phyloP scores from a whole-genome alignment of 2,113 vertebrate genomes.

The Tragelaphus imberbis region DNA sequence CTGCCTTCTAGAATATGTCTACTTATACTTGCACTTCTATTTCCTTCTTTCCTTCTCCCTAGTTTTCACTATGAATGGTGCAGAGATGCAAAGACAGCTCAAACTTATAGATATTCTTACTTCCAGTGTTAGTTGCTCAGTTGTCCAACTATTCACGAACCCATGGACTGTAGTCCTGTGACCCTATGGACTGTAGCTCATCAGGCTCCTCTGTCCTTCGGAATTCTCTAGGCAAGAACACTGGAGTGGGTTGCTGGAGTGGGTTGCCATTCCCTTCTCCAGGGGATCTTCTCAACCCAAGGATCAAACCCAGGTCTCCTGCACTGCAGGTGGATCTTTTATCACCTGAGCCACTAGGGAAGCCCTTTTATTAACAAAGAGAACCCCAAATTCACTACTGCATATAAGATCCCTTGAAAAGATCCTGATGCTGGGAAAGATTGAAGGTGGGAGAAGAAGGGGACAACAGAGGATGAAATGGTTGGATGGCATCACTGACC shows the following conservation, averaged over 20 bases:
- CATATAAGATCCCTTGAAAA: not conserved
- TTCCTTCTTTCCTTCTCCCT: not conserved
- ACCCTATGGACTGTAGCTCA: not conserved
- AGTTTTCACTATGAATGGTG: not conserved
- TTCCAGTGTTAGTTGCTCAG: not conserved
- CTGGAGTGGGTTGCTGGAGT: not conserved
- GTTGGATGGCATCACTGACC: not conserved
- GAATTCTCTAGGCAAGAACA: not conserved
- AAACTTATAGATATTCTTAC: not conserved
- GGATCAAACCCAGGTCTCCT: not conserved
- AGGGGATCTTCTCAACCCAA: not conserved
- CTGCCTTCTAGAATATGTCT: not conserved
- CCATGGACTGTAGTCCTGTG: not conserved
- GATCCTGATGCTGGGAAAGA: not conserved
- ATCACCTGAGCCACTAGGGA: not conserved
- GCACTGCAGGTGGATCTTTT: not conserved
- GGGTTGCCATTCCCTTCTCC: not conserved
- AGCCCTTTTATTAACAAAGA: not conserved
- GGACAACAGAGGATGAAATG: not conserved
- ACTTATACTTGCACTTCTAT: not conserved
- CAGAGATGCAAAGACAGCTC: not conserved
- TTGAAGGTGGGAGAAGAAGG: not conserved
- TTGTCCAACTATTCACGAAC: rapidly evolving
- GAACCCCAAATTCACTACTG: not conserved
- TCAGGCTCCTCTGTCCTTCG: not conserved